A percentile compares a stretch with the other conserved stretches of the same genome.
Evolutionary conservation across 2,797 vertebrate species (phyloP).

Genomic region (Cirrhinus molitorella): DNA sequence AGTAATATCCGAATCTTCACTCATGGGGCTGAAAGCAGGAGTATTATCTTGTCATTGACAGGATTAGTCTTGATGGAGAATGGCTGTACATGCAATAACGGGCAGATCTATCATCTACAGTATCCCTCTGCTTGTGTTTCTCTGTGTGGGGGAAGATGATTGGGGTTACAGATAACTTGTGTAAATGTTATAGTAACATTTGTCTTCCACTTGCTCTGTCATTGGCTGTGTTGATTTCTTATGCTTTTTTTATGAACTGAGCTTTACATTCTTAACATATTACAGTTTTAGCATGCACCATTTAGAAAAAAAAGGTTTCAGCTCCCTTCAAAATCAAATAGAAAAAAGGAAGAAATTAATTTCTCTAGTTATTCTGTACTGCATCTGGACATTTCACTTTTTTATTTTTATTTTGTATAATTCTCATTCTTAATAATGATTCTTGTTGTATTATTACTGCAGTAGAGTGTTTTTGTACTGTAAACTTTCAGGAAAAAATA

Average conservation of each 20-base stretch:
- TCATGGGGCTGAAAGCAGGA: conserved; percentile 41
- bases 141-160: conserved; percentile 37
- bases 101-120: conserved; percentile 36
- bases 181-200: conserved; percentile 39
- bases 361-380: too few species aligned
- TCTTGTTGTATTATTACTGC: neutral
- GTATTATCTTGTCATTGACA: conserved; percentile 51
- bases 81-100: conserved; percentile 33
- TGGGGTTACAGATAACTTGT: conserved; percentile 32
- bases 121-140: conserved; percentile 14
- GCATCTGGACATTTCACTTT: neutral
- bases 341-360: neutral
- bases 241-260: neutral
- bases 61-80: conserved; percentile 47
- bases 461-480: neutral
- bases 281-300: neutral
- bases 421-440: neutral
- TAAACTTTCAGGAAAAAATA: neutral
- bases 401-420: neutral
- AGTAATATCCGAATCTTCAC: conserved; percentile 46
- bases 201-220: conserved; percentile 28
- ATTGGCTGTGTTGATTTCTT: neutral
- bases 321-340: neutral
- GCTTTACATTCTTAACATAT: conserved; percentile 4
- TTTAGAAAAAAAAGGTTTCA: neutral